Evolutionary conservation across 2,797 vertebrate genomes (phyloP), one percentile per base, ranked within the genome.

Genomic region (Leucoraja ocellata): DNA sequence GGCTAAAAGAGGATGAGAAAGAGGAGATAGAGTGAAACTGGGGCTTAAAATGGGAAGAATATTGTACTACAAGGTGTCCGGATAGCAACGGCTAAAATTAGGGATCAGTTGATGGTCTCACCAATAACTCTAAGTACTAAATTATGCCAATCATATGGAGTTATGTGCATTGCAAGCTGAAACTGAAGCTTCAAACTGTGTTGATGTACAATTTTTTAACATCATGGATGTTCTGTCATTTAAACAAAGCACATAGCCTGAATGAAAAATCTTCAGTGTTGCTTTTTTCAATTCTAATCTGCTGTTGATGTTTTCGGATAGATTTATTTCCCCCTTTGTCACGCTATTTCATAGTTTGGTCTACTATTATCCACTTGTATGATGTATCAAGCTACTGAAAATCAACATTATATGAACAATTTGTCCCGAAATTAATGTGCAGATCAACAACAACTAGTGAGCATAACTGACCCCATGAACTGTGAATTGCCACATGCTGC

Each of bases 1-100:
- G 84, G 84, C 84, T 88, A 88, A 65, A 88, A 88, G 84, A 88
- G 84, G 84, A 68, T 88, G 84, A 88, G 63, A 88, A 88, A 88
- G 84, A 88, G 84, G 84, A 88, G 84, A 88, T 88, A 88, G 84
- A 65, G 63, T 88, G 84, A 88, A 88, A 88, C n/a, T 88, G 84
- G 78, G 63, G 16, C 84, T 88, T 36, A 68, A 88, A 88, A 36
- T 23, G 84, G 84, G 63, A 65, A 68, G 84, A 88, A 36, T 86
- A 86, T 5, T 86, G 61, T 88, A 68, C n/a, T 18, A 68, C 84
- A 65, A 88, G 84, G 84, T 65, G n/a, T 65, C 28, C 28, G 32
- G 61, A 28, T 32, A 86, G 83, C 83, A 86, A 63, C 61, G 0
- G 54, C 28, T 68, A 63, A 86, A 86, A 86, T 86, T 32, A 58